Conservation (phyloP, 2,888 invertebrate genomes). For the Leucoptera coffeella region DNA sequence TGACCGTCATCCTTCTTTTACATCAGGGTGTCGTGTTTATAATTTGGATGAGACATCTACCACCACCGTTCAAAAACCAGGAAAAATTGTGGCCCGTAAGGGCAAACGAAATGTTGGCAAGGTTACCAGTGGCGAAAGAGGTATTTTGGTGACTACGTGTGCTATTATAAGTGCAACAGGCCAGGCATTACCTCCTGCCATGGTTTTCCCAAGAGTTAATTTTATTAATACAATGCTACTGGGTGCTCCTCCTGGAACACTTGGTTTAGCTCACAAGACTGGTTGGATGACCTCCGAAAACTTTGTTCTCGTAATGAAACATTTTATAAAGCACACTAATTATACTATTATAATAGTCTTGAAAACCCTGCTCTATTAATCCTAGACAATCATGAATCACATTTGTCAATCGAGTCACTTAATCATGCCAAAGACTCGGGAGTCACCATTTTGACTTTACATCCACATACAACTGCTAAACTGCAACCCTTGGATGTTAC, state of each 20-base stretch:
- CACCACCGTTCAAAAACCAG: conserved; percentile 7
- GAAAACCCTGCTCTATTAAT: conserved; percentile 11
- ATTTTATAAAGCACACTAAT: conserved; percentile 12
- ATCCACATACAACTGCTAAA: conserved; percentile 21
- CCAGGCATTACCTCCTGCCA: conserved; percentile 10
- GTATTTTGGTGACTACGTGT: conserved; percentile 10
- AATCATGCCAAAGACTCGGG: conserved; percentile 15
- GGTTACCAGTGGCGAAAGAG: conserved; percentile 13
- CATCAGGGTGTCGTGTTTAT: conserved; percentile 4
- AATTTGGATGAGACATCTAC: conserved; percentile 8
- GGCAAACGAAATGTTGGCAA: conserved; percentile 7
- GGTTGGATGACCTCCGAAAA: conserved; percentile 15
- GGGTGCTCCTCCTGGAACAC: conserved; percentile 14
- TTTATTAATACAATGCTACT: conserved; percentile 12
- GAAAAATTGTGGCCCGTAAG: conserved; percentile 7
- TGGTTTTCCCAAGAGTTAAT: conserved; percentile 13
- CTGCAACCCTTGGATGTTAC: conserved; percentile 23
- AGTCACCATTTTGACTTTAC: conserved; percentile 18
- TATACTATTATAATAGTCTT: too few relatives aligned
- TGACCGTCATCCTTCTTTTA: too few relatives aligned
- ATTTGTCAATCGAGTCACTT: conserved; percentile 10
- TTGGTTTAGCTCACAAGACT: conserved; percentile 13
- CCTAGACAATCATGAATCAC: conserved; percentile 15
- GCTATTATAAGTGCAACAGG: conserved; percentile 9
- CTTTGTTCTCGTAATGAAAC: conserved; percentile 13